These are phyloP conservation scores for Eolophus roseicapilla DNA, from an alignment of 2,113 vertebrate genomes.

Conservation along the genomic window DNA sequence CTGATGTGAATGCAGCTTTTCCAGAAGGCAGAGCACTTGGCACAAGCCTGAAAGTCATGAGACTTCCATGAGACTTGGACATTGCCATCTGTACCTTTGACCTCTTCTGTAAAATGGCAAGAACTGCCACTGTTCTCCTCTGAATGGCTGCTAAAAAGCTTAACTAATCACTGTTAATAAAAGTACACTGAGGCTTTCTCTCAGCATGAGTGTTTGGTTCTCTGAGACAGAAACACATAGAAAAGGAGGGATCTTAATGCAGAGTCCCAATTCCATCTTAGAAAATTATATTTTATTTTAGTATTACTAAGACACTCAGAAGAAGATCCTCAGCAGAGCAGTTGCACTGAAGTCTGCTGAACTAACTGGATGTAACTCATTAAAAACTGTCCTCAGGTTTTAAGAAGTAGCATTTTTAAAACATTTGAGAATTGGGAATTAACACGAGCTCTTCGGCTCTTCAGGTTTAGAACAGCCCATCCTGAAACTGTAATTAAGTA, in stretches of 20 bases:
- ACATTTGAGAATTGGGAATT: background rate
- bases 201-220: background rate
- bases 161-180: slow-evolving; percentile 14
- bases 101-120: slow-evolving; percentile 3
- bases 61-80: slow-evolving; percentile 25
- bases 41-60: background rate
- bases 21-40: background rate
- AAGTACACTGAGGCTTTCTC: background rate
- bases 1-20: background rate
- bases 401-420: background rate
- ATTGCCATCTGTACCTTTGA: background rate
- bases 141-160: background rate
- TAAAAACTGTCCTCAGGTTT: background rate
- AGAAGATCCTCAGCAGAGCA: background rate
- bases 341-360: background rate
- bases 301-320: background rate
- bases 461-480: background rate
- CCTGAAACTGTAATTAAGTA: background rate
- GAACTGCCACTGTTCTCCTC: background rate
- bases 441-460: background rate
- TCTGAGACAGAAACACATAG: background rate
- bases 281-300: background rate
- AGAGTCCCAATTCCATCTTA: background rate
- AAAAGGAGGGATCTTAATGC: background rate
- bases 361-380: background rate